Evolutionary conservation across 2,113 vertebrate genomes (phyloP).

Genomic region (Galbula dea): DNA sequence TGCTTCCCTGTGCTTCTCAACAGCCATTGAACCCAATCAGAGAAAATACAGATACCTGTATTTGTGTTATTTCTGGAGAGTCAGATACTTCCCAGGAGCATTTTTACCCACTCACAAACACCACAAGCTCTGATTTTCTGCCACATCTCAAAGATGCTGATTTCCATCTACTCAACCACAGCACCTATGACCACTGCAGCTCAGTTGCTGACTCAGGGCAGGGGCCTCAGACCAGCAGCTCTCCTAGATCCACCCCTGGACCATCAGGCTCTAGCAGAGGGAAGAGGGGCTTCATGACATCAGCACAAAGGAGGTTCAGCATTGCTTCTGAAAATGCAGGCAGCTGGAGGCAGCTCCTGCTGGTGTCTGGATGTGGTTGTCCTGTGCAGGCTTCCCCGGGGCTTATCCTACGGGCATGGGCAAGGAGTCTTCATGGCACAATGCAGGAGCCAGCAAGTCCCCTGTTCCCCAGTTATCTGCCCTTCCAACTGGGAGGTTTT

Average conservation of each 20-base stretch:
- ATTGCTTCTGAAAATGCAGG: not conserved
- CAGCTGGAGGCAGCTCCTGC: not conserved
- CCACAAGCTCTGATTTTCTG: not conserved
- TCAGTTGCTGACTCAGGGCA: rapidly evolving
- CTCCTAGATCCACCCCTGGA: not conserved
- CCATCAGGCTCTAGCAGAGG: not conserved
- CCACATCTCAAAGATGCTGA: not conserved
- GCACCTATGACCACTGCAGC: not conserved
- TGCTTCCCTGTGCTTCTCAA: not conserved
- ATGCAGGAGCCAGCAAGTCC: not conserved
- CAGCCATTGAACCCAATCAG: not conserved
- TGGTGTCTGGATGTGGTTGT: rapidly evolving
- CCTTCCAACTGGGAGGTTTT: not conserved
- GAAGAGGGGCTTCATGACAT: not conserved
- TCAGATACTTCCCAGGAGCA: not conserved
- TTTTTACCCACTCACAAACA: not conserved
- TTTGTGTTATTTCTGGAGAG: not conserved
- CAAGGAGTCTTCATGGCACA: not conserved
- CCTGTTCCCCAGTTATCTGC: not conserved
- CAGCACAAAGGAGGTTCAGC: not conserved
- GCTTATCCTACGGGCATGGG: not conserved
- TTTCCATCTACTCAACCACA: not conserved
- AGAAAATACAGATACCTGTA: not conserved
- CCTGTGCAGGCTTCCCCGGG: not conserved
- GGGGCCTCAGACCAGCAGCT: not conserved